Evolutionary conservation across 2,113 vertebrate species (phyloP), one percentile per base, ranked within the genome.

Genomic region (Willisornis vidua): DNA sequence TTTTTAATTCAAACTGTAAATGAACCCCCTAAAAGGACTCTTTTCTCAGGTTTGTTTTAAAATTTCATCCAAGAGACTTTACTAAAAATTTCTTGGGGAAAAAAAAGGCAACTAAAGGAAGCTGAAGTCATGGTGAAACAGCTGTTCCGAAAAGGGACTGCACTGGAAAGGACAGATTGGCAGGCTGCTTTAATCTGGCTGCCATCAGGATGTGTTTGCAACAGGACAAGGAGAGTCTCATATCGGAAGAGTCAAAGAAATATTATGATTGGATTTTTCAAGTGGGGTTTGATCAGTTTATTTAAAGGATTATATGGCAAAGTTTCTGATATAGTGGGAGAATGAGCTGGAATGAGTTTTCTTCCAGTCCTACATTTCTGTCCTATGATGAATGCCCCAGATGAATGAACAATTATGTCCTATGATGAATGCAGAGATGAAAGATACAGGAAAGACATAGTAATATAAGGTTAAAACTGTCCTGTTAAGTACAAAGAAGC

Each of bases 161-260:
- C 49, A 12, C 23, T n/a, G 39, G 43, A 58, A 58, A 78, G 55
- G n/a, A 25, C 18, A 39, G 26, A 15, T 37, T 67, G 71, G 20
- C 26, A 28, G 35, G 45, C 41, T 84, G 62, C 31, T 79, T 51
- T 43, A 58, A 52, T 37, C n/a, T 54, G 59, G 26, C 8, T 77
- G 58, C 31, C 59, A 73, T 33, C 70, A 81, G 54, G 39, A 39
- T 37, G 17, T 10, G 43, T 63, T 67, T 85, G 25, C 43, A 62
- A 12, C 0, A 48, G 37, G 66, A 43, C 9, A 54, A 43, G 43
- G 17, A 85, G 7, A 85, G 43, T 31, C 31, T 81, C 0, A 0
- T n/a, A 81, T 45, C 14, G 45, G 55, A 68, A 77, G 12, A 65
- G 31, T 55, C 33, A 82, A 58, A 88, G 19, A 85, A 87, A 73